Base-by-base conservation (phyloP, 2,888 invertebrate genomes). In the Leptura quadrifasciata region DNA sequence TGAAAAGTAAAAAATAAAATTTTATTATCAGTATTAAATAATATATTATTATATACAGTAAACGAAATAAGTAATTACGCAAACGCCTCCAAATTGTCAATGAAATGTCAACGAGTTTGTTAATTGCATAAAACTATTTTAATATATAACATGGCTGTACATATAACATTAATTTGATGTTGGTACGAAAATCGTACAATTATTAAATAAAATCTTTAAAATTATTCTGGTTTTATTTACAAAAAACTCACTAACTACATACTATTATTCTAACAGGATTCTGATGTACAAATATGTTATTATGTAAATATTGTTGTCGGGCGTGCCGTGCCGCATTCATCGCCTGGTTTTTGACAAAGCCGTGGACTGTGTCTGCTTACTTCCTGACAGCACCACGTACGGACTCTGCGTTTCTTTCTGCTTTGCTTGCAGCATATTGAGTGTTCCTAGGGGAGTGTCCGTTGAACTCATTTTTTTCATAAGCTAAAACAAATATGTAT, bases 401-500 rank as follows among this genome's bases (percentile, higher is more conserved):
- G 98, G 95, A 31, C 97, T 95, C 86, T 97, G 96, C 15, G 97
- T 96, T 90, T 97, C 96, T 85, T 96, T 96, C 89, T 99, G 99
- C 89, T 98, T 99, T 79, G 97, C 96, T 89, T 97, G 96, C 83
- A 99, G 90, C 92, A 99, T 94, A 86, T 95, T 96, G 73, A 99
- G 91, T 1, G 99, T 99, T 84, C 97, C 96, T 75, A 99, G 91
- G 0, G 99, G 99, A 0, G 99, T 99, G 90, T 99, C 98, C 15
- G 98, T 98, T 2, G 98, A 97, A 84, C 97, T 97, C 98, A 98
- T 98, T 87, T 97, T 96, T 89, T 97, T 97, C 97, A 98, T 97
- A 84, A 98, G 89, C 94, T 95, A 88, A 39, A 78, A 71, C 35
- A 69, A 60, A 47, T n/a, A n/a, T n/a, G n/a, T n/a, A n/a, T n/a